Evolutionary conservation across 1,140 invertebrate species (phyloP), one percentile per base, ranked within the genome.

Genomic region (Drosophila watanabei): DNA sequence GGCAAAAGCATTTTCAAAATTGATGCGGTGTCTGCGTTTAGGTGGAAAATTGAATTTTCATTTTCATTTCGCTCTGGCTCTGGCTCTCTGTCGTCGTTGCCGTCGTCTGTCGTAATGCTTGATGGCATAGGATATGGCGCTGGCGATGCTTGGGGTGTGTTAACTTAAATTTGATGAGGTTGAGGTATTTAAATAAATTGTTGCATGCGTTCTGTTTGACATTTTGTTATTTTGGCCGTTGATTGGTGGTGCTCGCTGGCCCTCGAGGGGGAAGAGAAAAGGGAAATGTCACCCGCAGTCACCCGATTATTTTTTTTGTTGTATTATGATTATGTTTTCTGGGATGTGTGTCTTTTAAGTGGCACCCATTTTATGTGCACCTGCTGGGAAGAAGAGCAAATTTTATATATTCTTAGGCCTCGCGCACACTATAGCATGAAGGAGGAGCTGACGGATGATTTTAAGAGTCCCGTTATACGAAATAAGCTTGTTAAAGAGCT

Each of bases 1-100:
- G 64, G 85, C 78, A 78, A 80, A 86, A 73, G 86, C 86, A 87
- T 92, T 90, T 89, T 91, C 79, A 92, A 83, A 92, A 91, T 91
- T 88, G 88, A 91, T 92, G 85, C 90, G 82, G 76, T 87, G 87
- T 90, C 84, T 91, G 87, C 83, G 87, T 91, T 92, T 92, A 85
- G 81, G 87, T 92, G 86, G 91, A 92, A 92, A 92, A 92, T 92
- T 89, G 87, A 92, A 92, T 92, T 92, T 88, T 92, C 86, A 87
- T 86, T 82, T 87, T 79, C 65, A 56, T 68, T 58, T 69, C 65
- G 51, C 63, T 73, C 65, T 75, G 65, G 39, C 60, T 30, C 43
- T 7, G 33, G 35, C 51, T 33, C 49, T n/a, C n/a, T 56, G 52
- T 58, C 71, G 66, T 66, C 64, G 66, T 60, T 16, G 24, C 28